phyloP scores from a whole-genome alignment of 2,113 vertebrate genomes.

The Meles meles region DNA sequence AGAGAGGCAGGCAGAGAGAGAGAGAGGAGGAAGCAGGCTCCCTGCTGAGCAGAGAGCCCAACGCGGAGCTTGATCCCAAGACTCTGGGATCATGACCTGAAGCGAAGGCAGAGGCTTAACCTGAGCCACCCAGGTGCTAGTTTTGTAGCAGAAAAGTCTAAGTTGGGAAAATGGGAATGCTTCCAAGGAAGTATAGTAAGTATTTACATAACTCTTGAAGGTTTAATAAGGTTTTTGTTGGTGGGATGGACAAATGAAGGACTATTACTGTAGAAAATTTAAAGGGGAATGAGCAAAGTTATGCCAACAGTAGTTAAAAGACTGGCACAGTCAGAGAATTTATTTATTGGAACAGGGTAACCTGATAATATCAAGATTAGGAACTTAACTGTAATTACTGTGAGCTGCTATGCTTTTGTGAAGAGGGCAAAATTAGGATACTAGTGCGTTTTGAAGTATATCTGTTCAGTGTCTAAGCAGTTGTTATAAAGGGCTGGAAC shows the following conservation, averaged over 20 bases:
- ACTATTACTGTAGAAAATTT: slow-evolving; percentile 15
- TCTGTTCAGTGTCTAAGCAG: neutral
- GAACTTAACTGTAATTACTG: neutral
- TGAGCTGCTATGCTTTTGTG: neutral
- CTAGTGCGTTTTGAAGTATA: neutral
- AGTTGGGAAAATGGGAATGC: neutral
- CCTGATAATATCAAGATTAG: slow-evolving; percentile 1
- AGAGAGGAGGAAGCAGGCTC: too few species aligned
- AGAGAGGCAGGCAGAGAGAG: too few species aligned
- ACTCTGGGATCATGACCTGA: too few species aligned
- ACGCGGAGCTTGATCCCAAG: too few species aligned
- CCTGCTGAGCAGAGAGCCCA: too few species aligned
- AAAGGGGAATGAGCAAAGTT: neutral
- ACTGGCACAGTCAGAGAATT: neutral
- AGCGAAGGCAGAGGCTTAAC: too few species aligned
- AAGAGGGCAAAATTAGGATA: neutral
- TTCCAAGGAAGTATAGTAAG: neutral
- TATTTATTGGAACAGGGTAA: neutral
- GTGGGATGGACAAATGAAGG: neutral
- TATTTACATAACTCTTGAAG: neutral
- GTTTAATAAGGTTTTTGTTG: neutral
- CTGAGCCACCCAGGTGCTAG: neutral
- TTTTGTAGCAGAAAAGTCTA: neutral
- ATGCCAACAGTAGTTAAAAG: neutral
- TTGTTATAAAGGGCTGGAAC: neutral